phyloP scores from a whole-genome alignment of 2,797 vertebrate species.

The Erethizon dorsatum region DNA sequence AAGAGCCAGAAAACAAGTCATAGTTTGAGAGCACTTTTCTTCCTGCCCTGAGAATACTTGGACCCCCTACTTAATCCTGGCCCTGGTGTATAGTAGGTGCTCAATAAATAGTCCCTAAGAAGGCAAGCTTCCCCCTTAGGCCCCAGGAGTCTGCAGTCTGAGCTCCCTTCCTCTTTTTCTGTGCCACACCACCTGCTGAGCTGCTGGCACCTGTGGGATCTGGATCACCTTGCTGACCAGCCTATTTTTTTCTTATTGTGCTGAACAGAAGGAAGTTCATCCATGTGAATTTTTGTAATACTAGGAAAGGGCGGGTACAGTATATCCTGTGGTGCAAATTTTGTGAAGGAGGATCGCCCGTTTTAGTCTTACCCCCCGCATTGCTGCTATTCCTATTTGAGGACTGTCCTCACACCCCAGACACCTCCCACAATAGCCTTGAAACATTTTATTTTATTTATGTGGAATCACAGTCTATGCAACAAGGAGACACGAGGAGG shows the following conservation, averaged over 20 bases:
- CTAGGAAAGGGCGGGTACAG: conserved; percentile 53
- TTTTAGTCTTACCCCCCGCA: conserved; percentile 47
- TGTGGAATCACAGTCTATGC: not conserved
- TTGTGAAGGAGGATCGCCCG: conserved; percentile 47
- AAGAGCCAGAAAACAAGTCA: not conserved
- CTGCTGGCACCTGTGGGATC: conserved; percentile 71
- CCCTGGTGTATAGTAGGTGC: not conserved
- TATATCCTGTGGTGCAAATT: conserved; percentile 53
- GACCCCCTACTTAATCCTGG: not conserved
- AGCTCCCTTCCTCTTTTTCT: not conserved
- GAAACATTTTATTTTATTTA: conserved; percentile 63
- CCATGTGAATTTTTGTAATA: conserved; percentile 64
- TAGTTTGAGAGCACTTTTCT: not conserved
- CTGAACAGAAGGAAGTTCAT: conserved; percentile 72
- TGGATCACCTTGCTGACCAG: conserved; percentile 63
- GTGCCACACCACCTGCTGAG: conserved; percentile 31
- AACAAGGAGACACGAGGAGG: conserved; percentile 41
- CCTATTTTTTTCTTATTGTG: conserved; percentile 22
- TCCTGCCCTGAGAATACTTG: not conserved
- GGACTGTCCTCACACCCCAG: not conserved
- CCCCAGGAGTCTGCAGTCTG: not conserved
- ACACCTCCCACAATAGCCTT: not conserved
- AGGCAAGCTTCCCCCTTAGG: not conserved
- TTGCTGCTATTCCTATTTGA: conserved; percentile 11
- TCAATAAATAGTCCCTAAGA: not conserved